A percentile compares a stretch with the other conserved stretches of the same genome.
phyloP scores from a whole-genome alignment of 2,113 vertebrate genomes.

The Malurus elegans region DNA sequence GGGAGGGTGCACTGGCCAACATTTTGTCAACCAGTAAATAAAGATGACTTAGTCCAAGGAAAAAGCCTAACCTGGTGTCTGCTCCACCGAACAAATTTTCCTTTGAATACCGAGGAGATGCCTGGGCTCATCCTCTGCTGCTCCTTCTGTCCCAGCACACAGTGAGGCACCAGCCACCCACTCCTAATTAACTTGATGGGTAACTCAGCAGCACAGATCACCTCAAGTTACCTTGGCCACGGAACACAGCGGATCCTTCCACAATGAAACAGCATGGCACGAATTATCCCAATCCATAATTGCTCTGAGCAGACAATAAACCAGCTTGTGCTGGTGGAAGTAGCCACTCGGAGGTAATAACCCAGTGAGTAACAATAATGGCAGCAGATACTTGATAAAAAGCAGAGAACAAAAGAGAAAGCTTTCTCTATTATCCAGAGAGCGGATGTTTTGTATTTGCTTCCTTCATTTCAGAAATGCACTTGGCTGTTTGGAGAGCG shows the following conservation, averaged over 20 bases:
- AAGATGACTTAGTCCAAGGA: neutral
- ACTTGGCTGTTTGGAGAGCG: neutral
- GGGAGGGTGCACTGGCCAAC: neutral
- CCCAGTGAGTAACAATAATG: slow-evolving; percentile 53
- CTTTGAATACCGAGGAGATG: neutral
- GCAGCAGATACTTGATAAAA: slow-evolving; percentile 49
- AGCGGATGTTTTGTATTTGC: slow-evolving; percentile 53
- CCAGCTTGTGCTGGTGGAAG: slow-evolving; percentile 47
- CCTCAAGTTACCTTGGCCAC: slow-evolving; percentile 52
- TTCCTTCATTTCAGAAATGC: slow-evolving; percentile 14
- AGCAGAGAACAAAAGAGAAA: slow-evolving; percentile 49
- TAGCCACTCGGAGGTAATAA: slow-evolving; percentile 61
- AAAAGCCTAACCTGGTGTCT: neutral
- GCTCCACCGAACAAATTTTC: neutral
- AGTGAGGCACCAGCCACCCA: neutral
- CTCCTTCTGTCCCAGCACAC: neutral
- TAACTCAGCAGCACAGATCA: slow-evolving; percentile 43
- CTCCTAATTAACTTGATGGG: slow-evolving; percentile 27
- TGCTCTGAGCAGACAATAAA: slow-evolving; percentile 46
- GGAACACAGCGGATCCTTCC: neutral
- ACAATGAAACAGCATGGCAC: slow-evolving; percentile 21
- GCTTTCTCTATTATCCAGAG: slow-evolving; percentile 34
- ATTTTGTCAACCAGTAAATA: neutral
- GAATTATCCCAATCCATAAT: slow-evolving; percentile 55
- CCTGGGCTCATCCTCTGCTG: neutral